Percentiles rank a stretch among this genome's conserved stretches.
These are phyloP conservation scores for Cephus sareptanus DNA, from an alignment of 2,888 invertebrate species.

Conservation along the genomic window DNA sequence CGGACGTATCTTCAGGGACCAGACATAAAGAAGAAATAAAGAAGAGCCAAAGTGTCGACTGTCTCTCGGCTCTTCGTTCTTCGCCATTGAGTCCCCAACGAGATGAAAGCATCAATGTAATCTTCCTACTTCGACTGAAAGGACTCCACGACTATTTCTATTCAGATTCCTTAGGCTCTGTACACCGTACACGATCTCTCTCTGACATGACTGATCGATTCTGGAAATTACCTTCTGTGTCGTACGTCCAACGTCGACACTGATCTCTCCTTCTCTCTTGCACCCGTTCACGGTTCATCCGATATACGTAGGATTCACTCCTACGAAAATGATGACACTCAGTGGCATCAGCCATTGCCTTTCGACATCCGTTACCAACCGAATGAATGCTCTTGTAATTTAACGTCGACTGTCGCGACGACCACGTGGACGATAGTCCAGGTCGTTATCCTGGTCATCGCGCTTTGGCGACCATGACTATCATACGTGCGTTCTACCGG, in stretches of 20 bases:
- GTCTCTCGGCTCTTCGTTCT: not conserved
- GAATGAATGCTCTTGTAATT: not conserved
- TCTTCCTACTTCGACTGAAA: slow-evolving; percentile 17
- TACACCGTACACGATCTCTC: slow-evolving; percentile 10
- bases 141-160: slow-evolving; percentile 20
- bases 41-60: not conserved
- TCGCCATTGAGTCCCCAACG: slow-evolving; percentile 5
- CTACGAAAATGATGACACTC: not conserved
- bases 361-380: not conserved
- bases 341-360: not conserved
- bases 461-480: not conserved
- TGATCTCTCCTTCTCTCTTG: slow-evolving; percentile 12
- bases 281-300: not conserved
- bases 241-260: slow-evolving; percentile 1
- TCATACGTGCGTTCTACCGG: not conserved
- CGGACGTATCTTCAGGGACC: not conserved
- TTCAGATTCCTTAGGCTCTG: slow-evolving; percentile 19
- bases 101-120: slow-evolving; percentile 22
- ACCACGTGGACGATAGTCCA: not conserved
- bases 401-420: not conserved
- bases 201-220: slow-evolving; percentile 24
- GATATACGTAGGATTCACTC: not conserved
- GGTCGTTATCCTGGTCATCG: not conserved
- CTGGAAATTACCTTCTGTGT: slow-evolving; percentile 20
- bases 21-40: slow-evolving; percentile 10